Evolutionary conservation across 2,888 invertebrate genomes (phyloP).

Genomic region (Drosophila nr. perissopoda): DNA sequence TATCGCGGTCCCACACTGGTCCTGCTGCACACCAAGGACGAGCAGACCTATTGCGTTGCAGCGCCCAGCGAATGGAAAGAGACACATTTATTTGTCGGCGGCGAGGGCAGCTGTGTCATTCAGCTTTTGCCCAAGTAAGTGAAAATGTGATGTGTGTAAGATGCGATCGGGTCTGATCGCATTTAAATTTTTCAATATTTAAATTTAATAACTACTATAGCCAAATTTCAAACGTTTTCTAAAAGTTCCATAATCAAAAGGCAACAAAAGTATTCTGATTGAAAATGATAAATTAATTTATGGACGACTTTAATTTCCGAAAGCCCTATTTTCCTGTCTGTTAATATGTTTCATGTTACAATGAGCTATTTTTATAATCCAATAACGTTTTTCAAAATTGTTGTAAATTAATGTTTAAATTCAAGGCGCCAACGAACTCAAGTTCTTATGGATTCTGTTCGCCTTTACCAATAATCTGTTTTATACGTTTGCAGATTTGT

Average conservation of each 20-base stretch:
- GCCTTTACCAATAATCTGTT: constrained; percentile 2
- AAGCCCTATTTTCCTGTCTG: neutral
- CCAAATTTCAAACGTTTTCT: neutral
- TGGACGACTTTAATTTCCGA: neutral
- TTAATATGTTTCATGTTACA: neutral
- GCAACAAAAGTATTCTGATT: neutral
- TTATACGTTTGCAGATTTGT: constrained; percentile 85
- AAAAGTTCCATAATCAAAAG: neutral
- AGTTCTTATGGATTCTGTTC: neutral
- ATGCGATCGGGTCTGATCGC: neutral
- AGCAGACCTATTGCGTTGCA: constrained; percentile 91
- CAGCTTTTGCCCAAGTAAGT: constrained; percentile 91
- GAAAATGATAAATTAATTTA: neutral
- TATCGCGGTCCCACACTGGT: constrained; percentile 88
- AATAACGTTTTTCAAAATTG: neutral
- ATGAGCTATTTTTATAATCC: neutral
- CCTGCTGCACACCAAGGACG: constrained; percentile 87
- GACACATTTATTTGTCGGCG: constrained; percentile 93
- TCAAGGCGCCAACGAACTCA: neutral
- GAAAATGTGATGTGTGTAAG: neutral
- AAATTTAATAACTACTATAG: neutral
- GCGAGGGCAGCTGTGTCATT: constrained; percentile 91
- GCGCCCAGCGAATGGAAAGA: constrained; percentile 94
- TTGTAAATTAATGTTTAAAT: neutral
- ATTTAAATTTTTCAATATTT: neutral